phyloP scores from a whole-genome alignment of 2,888 invertebrate genomes.

The Drosophila hamatofila region DNA sequence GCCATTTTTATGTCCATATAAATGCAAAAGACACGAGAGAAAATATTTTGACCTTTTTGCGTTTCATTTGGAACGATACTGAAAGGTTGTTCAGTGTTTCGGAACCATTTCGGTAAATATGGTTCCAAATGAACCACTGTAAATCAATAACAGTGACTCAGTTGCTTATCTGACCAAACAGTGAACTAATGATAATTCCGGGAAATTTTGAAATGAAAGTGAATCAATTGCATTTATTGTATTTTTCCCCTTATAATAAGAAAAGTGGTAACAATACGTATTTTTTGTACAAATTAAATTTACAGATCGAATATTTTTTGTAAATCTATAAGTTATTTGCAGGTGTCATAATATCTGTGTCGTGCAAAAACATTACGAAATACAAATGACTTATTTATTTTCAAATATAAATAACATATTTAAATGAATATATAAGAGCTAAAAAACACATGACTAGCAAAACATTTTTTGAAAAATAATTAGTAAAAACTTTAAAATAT shows the following conservation, averaged over 20 bases:
- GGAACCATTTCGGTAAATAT: neutral
- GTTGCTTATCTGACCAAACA: neutral
- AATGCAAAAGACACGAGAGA: constrained; percentile 78
- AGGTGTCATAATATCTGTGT: neutral
- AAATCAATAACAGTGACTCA: constrained; percentile 14
- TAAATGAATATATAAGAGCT: too few relatives aligned
- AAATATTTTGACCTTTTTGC: constrained; percentile 81
- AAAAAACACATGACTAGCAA: too few relatives aligned
- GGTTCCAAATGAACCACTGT: constrained; percentile 18
- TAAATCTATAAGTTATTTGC: neutral
- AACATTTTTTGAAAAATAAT: neutral
- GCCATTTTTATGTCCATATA: constrained; percentile 89
- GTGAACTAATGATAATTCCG: neutral
- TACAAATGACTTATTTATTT: neutral
- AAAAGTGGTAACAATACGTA: neutral
- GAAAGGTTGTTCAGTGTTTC: constrained; percentile 3
- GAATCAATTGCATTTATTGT: neutral
- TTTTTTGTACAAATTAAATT: neutral
- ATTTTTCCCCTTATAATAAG: neutral
- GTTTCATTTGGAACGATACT: constrained; percentile 82
- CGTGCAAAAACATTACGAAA: neutral
- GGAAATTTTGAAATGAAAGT: neutral
- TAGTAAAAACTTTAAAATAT: neutral
- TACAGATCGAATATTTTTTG: too few relatives aligned
- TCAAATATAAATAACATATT: neutral